Conservation (phyloP, 2,797 vertebrate genomes). For the Gambelia wislizenii region DNA sequence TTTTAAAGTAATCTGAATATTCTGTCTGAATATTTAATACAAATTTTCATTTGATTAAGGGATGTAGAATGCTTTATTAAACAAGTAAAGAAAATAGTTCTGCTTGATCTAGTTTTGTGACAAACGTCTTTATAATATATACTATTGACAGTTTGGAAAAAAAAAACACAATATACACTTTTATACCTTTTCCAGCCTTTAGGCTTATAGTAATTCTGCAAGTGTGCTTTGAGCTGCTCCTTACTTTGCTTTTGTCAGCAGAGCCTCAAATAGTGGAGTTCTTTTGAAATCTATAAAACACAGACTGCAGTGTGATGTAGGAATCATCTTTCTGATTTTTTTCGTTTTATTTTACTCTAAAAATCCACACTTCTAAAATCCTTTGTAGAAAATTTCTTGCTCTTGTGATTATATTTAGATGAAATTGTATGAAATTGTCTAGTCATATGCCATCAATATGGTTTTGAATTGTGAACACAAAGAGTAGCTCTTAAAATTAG, state of each 20-base stretch:
- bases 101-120: neutral
- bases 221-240: neutral
- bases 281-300: neutral
- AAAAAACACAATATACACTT: neutral
- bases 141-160: neutral
- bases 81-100: neutral
- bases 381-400: neutral
- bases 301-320: neutral
- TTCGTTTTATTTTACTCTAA: neutral
- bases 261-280: neutral
- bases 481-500: neutral
- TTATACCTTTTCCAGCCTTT: neutral
- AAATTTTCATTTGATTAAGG: neutral
- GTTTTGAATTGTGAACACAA: neutral
- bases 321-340: neutral
- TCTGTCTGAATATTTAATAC: neutral
- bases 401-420: neutral
- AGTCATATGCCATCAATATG: neutral
- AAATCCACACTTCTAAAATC: neutral
- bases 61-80: neutral
- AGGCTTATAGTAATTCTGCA: neutral
- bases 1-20: neutral
- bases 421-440: neutral
- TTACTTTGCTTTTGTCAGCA: neutral
- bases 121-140: neutral